These are phyloP conservation scores for Mormyrops attenuatus DNA, from an alignment of 2,797 vertebrate species.

Conservation along the genomic window DNA sequence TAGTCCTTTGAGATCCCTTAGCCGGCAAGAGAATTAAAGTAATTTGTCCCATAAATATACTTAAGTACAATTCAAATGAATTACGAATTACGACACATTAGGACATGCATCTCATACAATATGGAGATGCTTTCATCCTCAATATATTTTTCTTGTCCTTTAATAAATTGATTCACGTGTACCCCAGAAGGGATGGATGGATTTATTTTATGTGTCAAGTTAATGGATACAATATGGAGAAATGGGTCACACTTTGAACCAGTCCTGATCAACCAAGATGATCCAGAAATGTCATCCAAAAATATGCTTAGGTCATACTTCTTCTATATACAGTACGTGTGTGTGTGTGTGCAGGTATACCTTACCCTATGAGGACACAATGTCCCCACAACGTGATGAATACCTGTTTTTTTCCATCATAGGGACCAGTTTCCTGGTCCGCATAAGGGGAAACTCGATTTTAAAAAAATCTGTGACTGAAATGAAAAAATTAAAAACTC, in stretches of 20 bases:
- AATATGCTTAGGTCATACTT: background rate
- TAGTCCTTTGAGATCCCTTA: background rate
- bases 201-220: no score
- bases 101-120: background rate
- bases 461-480: no score
- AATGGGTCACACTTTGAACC: conserved; percentile 46
- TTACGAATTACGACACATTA: background rate
- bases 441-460: background rate
- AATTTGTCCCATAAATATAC: background rate
- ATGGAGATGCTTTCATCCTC: background rate
- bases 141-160: background rate
- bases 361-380: no score
- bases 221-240: background rate
- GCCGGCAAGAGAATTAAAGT: background rate
- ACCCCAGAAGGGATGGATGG: no score
- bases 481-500: no score
- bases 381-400: no score
- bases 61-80: background rate
- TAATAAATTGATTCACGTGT: no score
- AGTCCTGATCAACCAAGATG: conserved; percentile 60
- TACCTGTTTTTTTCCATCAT: no score
- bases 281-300: background rate
- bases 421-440: background rate
- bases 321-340: background rate
- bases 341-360: no score